Base-by-base conservation (phyloP, 2,888 invertebrate genomes). In the Dyspetes luteomarginatus region DNA sequence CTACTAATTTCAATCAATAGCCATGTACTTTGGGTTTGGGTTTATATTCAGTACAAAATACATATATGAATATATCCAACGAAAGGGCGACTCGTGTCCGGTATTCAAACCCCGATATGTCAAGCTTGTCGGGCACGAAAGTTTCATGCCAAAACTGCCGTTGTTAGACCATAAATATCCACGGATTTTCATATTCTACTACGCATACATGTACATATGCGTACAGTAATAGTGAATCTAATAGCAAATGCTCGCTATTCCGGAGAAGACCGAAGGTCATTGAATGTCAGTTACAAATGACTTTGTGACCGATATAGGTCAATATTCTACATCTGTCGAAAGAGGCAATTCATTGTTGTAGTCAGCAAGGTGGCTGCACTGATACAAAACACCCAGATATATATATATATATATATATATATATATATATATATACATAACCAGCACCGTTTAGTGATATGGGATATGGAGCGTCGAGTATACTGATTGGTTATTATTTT, bases 271-370 rank as follows among this genome's bases (percentile, higher is more conserved):
- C 22, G 43, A 7, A 19, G 41, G n/a, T 2, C 60, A 43, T 62
- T 43, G 41, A 62, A 41, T 62, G 60, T 43, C 60, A 62, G 60
- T 24, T 62, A 12, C 41, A 62, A 62, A 62, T 62, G 41, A 43
- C 60, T 43, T 55, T 62, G 60, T n/a, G 60, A 22, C 30, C 41
- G 60, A n/a, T 17, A 62, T n/a, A n/a, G 41, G 60, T 62, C 60
- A 41, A 62, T 62, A 43, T 41, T 60, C n/a, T 41, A 24, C 41
- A 22, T 5, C 41, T 12, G n/a, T 4, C 12, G 36, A 36, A 12
- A 36, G 36, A 36, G 36, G 36, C 9, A 36, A 50, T 1, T 17
- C 60, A 43, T 62, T 62, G 60, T 62, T 62, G 41, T 19, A 22
- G n/a, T 22, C 41, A 36, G 41, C 24, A 41, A 26, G 26, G 19